These are phyloP conservation scores for Pristiophorus japonicus DNA, from an alignment of 2,113 vertebrate genomes.

Conservation along the genomic window DNA sequence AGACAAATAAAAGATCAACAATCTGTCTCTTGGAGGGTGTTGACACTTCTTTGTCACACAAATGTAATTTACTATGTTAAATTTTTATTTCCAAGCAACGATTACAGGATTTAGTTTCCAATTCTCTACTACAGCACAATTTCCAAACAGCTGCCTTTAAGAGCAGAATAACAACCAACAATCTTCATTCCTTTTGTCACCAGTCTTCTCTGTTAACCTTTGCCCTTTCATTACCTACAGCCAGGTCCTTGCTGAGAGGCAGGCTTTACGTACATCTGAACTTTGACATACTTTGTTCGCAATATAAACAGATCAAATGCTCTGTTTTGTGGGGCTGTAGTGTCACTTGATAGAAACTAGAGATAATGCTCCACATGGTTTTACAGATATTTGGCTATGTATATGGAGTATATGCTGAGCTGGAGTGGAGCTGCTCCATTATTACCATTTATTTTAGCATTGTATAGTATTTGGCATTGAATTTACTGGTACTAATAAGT, in stretches of 20 bases:
- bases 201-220: slow-evolving; percentile 13
- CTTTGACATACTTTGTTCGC: slow-evolving; percentile 32
- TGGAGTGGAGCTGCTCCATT: neutral
- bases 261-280: neutral
- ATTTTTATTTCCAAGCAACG: neutral
- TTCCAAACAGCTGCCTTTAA: neutral
- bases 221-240: slow-evolving; percentile 12
- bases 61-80: slow-evolving; percentile 11
- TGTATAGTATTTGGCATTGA: neutral
- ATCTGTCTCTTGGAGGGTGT: neutral
- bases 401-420: neutral
- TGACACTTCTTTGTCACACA: neutral
- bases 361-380: neutral
- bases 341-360: neutral
- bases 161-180: neutral
- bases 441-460: neutral
- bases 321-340: neutral
- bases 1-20: neutral
- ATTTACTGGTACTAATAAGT: neutral
- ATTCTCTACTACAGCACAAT: neutral
- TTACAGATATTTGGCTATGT: neutral
- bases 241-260: slow-evolving; percentile 3
- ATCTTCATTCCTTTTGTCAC: neutral
- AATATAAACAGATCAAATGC: slow-evolving; percentile 28
- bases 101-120: slow-evolving; percentile 4